Base-by-base conservation (phyloP, 2,888 invertebrate genomes). In the Cordylochernes scorpioides region DNA sequence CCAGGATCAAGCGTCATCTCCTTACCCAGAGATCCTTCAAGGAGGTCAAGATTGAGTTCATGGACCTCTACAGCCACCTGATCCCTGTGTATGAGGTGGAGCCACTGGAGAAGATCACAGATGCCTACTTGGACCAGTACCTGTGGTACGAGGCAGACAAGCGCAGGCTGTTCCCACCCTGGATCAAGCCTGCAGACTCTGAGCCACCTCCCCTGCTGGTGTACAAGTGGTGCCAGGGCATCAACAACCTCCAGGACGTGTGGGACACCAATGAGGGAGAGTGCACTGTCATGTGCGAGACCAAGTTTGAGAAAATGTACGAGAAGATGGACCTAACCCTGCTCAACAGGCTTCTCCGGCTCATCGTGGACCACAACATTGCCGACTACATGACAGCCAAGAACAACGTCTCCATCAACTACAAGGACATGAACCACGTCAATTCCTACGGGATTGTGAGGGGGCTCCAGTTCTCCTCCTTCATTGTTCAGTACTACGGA, bases 321-420 rank as follows among this genome's bases (percentile, higher is more conserved):
- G 97, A 99, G 55, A 99, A 99, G 58, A 97, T 99, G 43, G 97
- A 99, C 64, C 63, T 99, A 52, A 97, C 97, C 0, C 60, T 99
- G 15, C 66, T 99, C 18, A 97, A 97, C 60, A 68, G 97, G 54
- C 58, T 99, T 46, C 59, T 99, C 29, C 70, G 94, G 44, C 59
- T 99, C 30, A 97, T 99, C 45, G 94, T 99, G 24, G 97, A 99
- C 58, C 97, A 99, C 57, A 99, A 99, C 54, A 99, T 99, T 48
- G 97, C 97, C 43, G 97, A 99, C 65, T 99, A 99, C 58, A 97
- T 99, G 91, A 94, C 97, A 0, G 91, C 97, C 3, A 99, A 99
- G 57, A 97, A 97, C 57, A 99, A 99, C 59, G 88, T 99, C n/a
- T 82, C 91, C 30, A 94, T 99, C 41, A 97, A 94, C 57, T 99